phyloP scores from a whole-genome alignment of 1,140 invertebrate species.

The Bombus cullumanus region DNA sequence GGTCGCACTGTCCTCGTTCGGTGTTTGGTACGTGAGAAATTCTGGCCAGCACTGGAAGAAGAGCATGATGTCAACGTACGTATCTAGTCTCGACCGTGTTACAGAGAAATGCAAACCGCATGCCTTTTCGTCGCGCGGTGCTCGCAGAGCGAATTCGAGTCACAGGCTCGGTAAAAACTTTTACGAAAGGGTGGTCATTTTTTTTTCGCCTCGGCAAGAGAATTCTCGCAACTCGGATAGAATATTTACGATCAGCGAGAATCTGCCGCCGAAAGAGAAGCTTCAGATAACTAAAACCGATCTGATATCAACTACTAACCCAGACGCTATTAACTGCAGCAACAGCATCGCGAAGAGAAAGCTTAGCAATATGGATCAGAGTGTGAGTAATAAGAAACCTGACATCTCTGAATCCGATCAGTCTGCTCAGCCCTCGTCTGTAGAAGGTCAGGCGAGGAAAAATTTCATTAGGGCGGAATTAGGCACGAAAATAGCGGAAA shows the following conservation, averaged over 20 bases:
- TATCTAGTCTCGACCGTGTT: conserved; percentile 83
- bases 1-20: conserved; percentile 85
- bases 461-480: conserved; percentile 66
- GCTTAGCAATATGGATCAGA: conserved; percentile 21
- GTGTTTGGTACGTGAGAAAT: conserved; percentile 89
- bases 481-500: conserved; percentile 68
- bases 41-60: conserved; percentile 87
- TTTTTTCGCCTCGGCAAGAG: conserved; percentile 51
- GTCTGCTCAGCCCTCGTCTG: background rate
- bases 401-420: conserved; percentile 4
- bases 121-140: conserved; percentile 57
- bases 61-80: conserved; percentile 87
- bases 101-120: conserved; percentile 65
- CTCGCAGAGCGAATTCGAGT: conserved; percentile 30
- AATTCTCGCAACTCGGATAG: conserved; percentile 47
- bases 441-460: conserved; percentile 39
- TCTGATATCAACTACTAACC: conserved; percentile 89
- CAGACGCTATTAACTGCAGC: conserved; percentile 83
- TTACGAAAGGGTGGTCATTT: conserved; percentile 60
- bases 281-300: conserved; percentile 86
- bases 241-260: conserved; percentile 75
- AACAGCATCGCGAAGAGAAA: conserved; percentile 77
- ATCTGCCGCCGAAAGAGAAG: conserved; percentile 73
- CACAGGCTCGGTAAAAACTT: conserved; percentile 60
- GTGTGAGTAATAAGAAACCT: background rate